phyloP scores from a whole-genome alignment of 2,888 invertebrate genomes.

The Mycalesis mineus region DNA sequence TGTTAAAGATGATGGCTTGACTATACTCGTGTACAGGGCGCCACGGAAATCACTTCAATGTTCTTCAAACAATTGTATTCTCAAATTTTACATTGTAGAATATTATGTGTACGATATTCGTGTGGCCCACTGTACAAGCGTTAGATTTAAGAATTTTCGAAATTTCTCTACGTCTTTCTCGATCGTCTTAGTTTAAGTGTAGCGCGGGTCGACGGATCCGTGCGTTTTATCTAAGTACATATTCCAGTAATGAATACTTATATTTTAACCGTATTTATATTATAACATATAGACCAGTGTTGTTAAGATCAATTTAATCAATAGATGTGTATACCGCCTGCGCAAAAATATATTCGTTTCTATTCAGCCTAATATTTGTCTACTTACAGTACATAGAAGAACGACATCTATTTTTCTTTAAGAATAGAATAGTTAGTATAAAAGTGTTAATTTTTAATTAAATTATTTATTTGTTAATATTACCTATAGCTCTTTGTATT shows the following conservation, averaged over 20 bases:
- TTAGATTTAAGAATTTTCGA: constrained; percentile 60
- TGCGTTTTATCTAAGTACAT: constrained; percentile 38
- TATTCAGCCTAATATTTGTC: constrained; percentile 59
- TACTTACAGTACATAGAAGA: constrained; percentile 49
- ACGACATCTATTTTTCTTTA: constrained; percentile 60
- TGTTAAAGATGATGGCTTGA: constrained; percentile 62
- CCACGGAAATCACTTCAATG: constrained; percentile 28
- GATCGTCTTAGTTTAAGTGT: constrained; percentile 67
- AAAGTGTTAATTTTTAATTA: constrained; percentile 72
- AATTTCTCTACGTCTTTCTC: constrained; percentile 74
- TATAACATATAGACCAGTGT: constrained; percentile 52
- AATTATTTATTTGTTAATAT: constrained; percentile 72
- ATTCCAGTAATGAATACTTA: constrained; percentile 45
- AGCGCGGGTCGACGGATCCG: constrained; percentile 33
- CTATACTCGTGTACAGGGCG: constrained; percentile 58
- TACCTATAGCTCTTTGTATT: constrained; percentile 43
- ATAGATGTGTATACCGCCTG: constrained; percentile 64
- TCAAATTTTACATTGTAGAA: constrained; percentile 1
- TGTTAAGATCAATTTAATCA: constrained; percentile 49
- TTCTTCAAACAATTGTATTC: background rate
- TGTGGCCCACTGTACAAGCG: constrained; percentile 27
- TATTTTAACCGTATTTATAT: constrained; percentile 54
- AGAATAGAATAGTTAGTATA: constrained; percentile 59
- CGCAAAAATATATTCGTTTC: constrained; percentile 54
- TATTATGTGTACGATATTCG: constrained; percentile 3